Evolutionary conservation across 2,888 invertebrate genomes (phyloP).

Genomic region (Acanthoscelides obtectus): DNA sequence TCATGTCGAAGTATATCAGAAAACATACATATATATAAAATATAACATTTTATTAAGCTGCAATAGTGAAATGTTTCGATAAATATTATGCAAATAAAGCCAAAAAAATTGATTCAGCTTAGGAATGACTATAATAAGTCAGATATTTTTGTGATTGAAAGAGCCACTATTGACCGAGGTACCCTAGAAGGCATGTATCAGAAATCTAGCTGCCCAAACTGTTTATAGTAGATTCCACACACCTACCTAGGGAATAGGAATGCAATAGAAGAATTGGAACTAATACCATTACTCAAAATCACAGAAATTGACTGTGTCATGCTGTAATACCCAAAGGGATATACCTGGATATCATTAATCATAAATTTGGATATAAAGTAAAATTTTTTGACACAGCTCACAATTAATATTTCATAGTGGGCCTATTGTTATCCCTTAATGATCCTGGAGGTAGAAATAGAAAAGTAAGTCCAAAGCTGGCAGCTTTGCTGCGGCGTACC

Average conservation of each 20-base stretch:
- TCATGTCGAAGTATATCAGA: too few species aligned
- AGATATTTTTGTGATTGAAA: background rate
- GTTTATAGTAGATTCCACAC: conserved; percentile 40
- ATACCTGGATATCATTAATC: conserved; percentile 46
- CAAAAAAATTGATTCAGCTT: too few species aligned
- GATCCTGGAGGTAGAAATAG: conserved; percentile 32
- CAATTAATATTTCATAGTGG: conserved; percentile 53
- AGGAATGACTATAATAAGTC: too few species aligned
- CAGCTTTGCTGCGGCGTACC: conserved; percentile 19
- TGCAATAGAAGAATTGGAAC: conserved; percentile 26
- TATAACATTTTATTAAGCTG: too few species aligned
- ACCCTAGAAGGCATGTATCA: background rate
- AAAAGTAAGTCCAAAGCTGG: conserved; percentile 18
- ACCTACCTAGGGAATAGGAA: conserved; percentile 25
- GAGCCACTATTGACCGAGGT: background rate
- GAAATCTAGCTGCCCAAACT: conserved; percentile 42
- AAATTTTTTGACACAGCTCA: conserved; percentile 43
- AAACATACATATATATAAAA: too few species aligned
- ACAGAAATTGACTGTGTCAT: conserved; percentile 39
- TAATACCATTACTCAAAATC: conserved; percentile 38
- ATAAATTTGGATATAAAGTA: conserved; percentile 46
- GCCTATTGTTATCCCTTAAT: conserved; percentile 41
- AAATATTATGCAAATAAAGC: too few species aligned
- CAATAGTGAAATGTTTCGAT: too few species aligned
- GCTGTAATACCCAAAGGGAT: conserved; percentile 42